These are phyloP conservation scores for Agrypnus murinus DNA, from an alignment of 2,888 invertebrate species.

Conservation along the genomic window DNA sequence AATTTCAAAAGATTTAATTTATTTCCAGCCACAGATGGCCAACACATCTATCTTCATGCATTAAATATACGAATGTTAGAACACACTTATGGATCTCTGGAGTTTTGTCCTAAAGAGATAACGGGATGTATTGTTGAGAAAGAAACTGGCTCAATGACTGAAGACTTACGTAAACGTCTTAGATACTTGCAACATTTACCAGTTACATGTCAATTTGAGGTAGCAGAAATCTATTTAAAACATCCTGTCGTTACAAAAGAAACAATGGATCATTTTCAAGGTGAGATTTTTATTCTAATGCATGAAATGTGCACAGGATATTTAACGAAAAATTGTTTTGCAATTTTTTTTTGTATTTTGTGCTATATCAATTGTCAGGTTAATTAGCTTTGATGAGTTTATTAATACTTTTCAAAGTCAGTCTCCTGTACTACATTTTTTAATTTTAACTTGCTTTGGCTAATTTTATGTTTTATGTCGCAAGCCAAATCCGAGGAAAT, in stretches of 20 bases:
- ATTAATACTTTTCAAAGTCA: slow-evolving; percentile 63
- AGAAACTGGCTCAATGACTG: slow-evolving; percentile 89
- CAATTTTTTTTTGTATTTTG: slow-evolving; percentile 51
- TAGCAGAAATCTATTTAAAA: slow-evolving; percentile 89
- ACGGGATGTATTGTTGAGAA: slow-evolving; percentile 89
- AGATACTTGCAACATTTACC: slow-evolving; percentile 91
- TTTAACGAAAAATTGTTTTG: slow-evolving; percentile 31
- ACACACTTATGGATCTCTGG: slow-evolving; percentile 87
- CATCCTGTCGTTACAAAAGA: slow-evolving; percentile 81
- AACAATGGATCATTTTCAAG: slow-evolving; percentile 81
- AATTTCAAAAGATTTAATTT: too few species aligned
- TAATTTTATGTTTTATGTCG: too few species aligned
- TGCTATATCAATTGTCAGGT: slow-evolving; percentile 65
- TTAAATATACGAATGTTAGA: slow-evolving; percentile 93
- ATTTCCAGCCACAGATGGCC: slow-evolving; percentile 87
- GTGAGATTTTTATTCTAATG: slow-evolving; percentile 69
- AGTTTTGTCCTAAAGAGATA: slow-evolving; percentile 83
- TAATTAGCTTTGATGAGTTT: slow-evolving; percentile 65
- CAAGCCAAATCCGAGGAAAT: too few species aligned
- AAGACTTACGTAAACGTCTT: slow-evolving; percentile 84
- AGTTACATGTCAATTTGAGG: slow-evolving; percentile 90
- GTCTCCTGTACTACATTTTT: slow-evolving; percentile 66
- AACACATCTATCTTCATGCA: slow-evolving; percentile 93
- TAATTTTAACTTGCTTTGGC: slow-evolving; percentile 28
- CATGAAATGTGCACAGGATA: slow-evolving; percentile 23